A percentile compares a stretch with the other conserved stretches of the same genome.
Conservation (phyloP, 1,140 invertebrate genomes). For the Eulimnadia texana region DNA sequence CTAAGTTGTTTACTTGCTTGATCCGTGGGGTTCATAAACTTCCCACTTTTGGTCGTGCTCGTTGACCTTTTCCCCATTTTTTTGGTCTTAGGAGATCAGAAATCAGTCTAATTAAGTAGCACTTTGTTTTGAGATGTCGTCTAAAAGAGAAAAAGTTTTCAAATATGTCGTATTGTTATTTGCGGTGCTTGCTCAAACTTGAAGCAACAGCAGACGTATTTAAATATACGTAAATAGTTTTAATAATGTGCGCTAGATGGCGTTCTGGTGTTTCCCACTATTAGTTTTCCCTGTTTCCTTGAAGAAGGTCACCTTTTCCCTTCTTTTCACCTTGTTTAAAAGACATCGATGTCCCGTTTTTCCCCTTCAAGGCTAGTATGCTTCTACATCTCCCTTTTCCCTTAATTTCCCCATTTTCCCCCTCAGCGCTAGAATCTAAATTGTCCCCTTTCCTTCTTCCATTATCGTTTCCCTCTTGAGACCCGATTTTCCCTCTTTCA, state of each 20-base stretch:
- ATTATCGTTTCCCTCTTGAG: too few relatives aligned
- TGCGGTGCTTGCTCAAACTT: background rate
- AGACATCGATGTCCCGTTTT: background rate
- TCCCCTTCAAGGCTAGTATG: background rate
- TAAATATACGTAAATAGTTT: too few relatives aligned
- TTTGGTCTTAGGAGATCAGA: background rate
- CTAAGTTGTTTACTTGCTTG: slow-evolving; percentile 67
- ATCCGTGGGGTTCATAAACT: slow-evolving; percentile 98
- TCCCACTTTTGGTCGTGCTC: slow-evolving; percentile 98
- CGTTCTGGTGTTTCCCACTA: background rate
- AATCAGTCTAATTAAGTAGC: background rate
- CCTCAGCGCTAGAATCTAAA: too few relatives aligned
- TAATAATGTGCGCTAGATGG: background rate
- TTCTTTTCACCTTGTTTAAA: background rate
- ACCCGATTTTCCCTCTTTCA: too few relatives aligned
- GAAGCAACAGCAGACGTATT: background rate
- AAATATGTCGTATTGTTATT: too few relatives aligned
- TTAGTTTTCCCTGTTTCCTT: too few relatives aligned
- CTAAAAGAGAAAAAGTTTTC: too few relatives aligned
- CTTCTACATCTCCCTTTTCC: background rate
- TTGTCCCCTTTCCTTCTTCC: too few relatives aligned
- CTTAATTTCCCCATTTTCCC: background rate
- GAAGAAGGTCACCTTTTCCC: too few relatives aligned
- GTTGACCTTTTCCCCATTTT: slow-evolving; percentile 89
- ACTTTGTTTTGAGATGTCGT: too few relatives aligned